A percentile compares a stretch with the other conserved stretches of the same genome.
These are phyloP conservation scores for Microcebus griseorufus DNA, from an alignment of 2,113 vertebrate genomes.

Conservation along the genomic window DNA sequence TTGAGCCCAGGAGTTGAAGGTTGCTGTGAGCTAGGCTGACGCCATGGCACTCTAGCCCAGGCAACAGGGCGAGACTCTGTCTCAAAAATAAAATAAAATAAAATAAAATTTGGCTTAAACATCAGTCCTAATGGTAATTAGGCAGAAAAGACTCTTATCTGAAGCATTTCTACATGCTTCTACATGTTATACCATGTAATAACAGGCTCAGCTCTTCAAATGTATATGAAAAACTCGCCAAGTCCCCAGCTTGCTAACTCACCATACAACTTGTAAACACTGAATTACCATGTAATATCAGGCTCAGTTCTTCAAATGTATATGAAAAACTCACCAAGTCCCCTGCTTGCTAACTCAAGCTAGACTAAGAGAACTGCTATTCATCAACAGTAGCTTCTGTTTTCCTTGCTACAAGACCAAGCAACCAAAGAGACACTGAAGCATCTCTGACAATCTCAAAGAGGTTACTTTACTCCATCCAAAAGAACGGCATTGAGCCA, in stretches of 20 bases:
- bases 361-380: background rate
- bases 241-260: background rate
- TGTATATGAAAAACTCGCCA: background rate
- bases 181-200: background rate
- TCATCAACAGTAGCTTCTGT: background rate
- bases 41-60: too few species aligned
- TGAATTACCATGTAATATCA: background rate
- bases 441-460: background rate
- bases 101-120: constrained; percentile 19
- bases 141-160: background rate
- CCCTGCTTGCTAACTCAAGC: background rate
- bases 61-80: too few species aligned
- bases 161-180: background rate
- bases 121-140: background rate
- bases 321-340: background rate
- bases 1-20: too few species aligned
- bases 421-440: background rate
- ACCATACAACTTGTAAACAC: background rate
- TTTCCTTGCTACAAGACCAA: background rate
- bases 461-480: background rate
- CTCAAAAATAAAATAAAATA: background rate
- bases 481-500: background rate
- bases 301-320: background rate
- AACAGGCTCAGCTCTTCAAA: background rate
- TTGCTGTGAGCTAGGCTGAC: too few species aligned